Evolutionary conservation across 2,888 invertebrate species (phyloP).

Genomic region (Spatulosminthurus flaviceps): DNA sequence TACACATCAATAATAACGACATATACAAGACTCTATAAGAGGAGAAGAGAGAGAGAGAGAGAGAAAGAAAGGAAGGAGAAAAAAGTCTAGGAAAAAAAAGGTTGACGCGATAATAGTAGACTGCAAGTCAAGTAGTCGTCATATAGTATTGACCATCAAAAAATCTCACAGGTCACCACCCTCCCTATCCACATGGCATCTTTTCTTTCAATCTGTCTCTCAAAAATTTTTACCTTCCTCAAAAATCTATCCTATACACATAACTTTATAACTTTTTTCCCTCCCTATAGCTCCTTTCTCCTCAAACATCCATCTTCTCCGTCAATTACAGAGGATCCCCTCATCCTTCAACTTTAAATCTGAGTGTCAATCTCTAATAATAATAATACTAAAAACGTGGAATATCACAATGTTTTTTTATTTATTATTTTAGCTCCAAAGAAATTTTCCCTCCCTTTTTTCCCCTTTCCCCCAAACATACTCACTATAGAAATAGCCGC

Average conservation of each 20-base stretch:
- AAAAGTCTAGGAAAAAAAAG: too few relatives aligned
- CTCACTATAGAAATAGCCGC: too few relatives aligned
- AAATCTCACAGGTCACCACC: slow-evolving; percentile 37
- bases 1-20: slow-evolving; percentile 10
- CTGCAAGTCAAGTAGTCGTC: not conserved
- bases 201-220: slow-evolving; percentile 23
- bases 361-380: slow-evolving; percentile 31
- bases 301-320: slow-evolving; percentile 42
- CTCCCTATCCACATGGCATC: not conserved
- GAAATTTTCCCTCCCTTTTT: too few relatives aligned
- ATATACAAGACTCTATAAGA: slow-evolving; percentile 5
- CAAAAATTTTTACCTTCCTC: not conserved
- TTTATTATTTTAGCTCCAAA: too few relatives aligned
- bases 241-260: not conserved
- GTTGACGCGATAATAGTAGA: not conserved
- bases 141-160: slow-evolving; percentile 33
- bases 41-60: not conserved
- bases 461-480: too few relatives aligned
- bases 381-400: not conserved
- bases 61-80: too few relatives aligned
- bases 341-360: not conserved
- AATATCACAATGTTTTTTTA: too few relatives aligned
- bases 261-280: slow-evolving; percentile 11
- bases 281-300: too few relatives aligned
- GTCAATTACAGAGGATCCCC: slow-evolving; percentile 23